Evolutionary conservation across 2,797 vertebrate genomes (phyloP).

Genomic region (Rhabdomys pumilio): DNA sequence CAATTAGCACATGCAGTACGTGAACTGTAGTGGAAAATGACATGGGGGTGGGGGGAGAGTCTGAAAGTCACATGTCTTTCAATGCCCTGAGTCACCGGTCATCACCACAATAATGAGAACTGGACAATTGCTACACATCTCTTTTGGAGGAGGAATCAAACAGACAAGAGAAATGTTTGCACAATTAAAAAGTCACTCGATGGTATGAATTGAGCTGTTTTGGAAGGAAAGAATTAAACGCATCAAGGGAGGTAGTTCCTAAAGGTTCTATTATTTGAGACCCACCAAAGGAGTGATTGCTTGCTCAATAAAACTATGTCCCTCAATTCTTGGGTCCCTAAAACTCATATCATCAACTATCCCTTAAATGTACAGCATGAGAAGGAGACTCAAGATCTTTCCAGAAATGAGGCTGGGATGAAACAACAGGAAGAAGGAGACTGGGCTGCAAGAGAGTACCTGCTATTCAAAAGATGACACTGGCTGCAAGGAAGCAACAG

Average conservation of each 20-base stretch:
- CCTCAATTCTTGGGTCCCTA: background rate
- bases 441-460: background rate
- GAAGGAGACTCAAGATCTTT: background rate
- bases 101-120: conserved; percentile 16
- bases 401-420: background rate
- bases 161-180: conserved; percentile 20
- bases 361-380: background rate
- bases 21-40: conserved; percentile 59
- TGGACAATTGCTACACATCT: conserved; percentile 45
- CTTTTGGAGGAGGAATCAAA: background rate
- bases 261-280: conserved; percentile 7
- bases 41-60: background rate
- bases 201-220: conserved; percentile 29
- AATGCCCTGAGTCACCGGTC: conserved; percentile 60
- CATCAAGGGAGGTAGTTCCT: background rate
- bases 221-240: background rate
- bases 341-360: background rate
- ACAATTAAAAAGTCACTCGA: conserved; percentile 53
- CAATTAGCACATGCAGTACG: conserved; percentile 37
- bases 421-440: background rate
- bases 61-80: conserved; percentile 52
- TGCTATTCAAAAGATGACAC: background rate
- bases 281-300: background rate
- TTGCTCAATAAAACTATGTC: conserved; percentile 51
- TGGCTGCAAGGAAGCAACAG: background rate